phyloP scores from a whole-genome alignment of 2,113 vertebrate species.

The Tachysurus fulvidraco region DNA sequence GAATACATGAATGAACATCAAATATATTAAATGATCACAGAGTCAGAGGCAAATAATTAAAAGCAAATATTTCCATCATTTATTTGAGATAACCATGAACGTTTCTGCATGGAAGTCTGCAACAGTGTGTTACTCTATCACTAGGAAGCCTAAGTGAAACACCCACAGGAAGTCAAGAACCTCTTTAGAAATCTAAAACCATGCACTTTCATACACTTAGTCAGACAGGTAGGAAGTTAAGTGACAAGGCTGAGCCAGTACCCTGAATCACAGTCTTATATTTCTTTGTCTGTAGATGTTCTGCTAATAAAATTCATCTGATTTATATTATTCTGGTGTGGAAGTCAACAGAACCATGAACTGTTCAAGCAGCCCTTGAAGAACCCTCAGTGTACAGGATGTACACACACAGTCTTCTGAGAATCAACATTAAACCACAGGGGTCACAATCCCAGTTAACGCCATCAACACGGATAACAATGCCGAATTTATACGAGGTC shows the following conservation, averaged over 20 bases:
- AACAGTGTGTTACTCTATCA: background rate
- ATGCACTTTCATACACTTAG: background rate
- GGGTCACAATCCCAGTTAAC: too few relatives aligned
- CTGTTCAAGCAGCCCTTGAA: too few relatives aligned
- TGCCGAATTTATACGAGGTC: too few relatives aligned
- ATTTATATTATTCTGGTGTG: background rate
- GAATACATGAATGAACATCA: background rate
- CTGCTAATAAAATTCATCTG: background rate
- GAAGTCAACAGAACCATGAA: background rate
- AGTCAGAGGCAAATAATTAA: background rate
- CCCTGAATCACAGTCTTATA: background rate
- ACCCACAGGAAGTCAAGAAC: too few relatives aligned
- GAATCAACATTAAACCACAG: too few relatives aligned
- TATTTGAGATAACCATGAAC: background rate
- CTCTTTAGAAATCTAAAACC: too few relatives aligned
- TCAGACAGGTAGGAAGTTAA: too few relatives aligned
- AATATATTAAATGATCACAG: background rate
- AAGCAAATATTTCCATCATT: background rate
- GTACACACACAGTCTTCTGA: too few relatives aligned
- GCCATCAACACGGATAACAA: too few relatives aligned
- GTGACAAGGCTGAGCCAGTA: too few relatives aligned
- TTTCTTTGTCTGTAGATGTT: background rate
- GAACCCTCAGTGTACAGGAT: too few relatives aligned
- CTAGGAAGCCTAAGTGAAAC: too few relatives aligned
- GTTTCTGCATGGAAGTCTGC: background rate